Evolutionary conservation across 2,888 invertebrate species (phyloP).

Genomic region (Spisula subtruncata): DNA sequence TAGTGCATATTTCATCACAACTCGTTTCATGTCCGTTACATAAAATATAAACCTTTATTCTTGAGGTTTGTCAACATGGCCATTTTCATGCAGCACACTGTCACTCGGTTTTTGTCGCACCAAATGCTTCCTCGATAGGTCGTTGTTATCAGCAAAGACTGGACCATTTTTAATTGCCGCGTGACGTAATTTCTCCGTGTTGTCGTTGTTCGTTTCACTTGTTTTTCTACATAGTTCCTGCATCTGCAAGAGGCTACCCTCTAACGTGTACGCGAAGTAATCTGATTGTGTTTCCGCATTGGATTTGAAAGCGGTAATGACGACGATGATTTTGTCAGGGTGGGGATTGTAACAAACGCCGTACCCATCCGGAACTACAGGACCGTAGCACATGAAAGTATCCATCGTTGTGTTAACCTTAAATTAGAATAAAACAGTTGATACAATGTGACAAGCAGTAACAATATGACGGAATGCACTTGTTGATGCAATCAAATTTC

Average conservation of each 20-base stretch:
- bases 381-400: conserved; percentile 98
- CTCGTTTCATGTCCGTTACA: background rate
- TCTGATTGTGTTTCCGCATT: conserved; percentile 86
- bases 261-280: conserved; percentile 92
- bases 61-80: background rate
- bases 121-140: background rate
- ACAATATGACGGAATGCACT: too few species aligned
- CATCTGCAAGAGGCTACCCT: conserved; percentile 91
- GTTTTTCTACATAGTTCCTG: conserved; percentile 85
- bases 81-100: conserved; percentile 10
- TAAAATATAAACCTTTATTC: background rate
- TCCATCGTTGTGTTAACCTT: conserved; percentile 95
- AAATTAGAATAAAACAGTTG: conserved; percentile 51
- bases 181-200: conserved; percentile 52
- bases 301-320: conserved; percentile 85
- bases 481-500: too few species aligned
- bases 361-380: conserved; percentile 98
- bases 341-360: conserved; percentile 98
- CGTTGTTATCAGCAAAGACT: background rate
- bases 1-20: conserved; percentile 15
- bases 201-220: conserved; percentile 49
- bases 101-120: background rate
- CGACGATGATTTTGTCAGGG: conserved; percentile 84
- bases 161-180: conserved; percentile 35
- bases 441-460: background rate